Conservation (phyloP, 2,113 vertebrate species). For the Montifringilla adamsi region DNA sequence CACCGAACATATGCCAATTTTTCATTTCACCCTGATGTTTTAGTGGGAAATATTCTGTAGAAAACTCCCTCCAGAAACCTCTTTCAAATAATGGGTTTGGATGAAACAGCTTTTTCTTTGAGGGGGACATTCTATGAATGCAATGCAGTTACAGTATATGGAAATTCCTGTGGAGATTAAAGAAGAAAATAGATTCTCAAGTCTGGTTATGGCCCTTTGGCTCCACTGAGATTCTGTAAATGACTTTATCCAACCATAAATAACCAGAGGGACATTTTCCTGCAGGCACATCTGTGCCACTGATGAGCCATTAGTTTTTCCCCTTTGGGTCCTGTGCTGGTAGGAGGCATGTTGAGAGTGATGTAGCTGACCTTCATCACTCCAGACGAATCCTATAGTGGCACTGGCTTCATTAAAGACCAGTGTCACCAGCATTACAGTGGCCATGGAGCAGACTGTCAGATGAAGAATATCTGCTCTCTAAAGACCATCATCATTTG, state of each 20-base stretch:
- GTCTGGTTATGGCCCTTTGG: constrained; percentile 3
- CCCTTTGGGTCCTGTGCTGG: neutral
- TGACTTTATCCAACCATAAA: constrained; percentile 21
- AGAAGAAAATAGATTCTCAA: constrained; percentile 25
- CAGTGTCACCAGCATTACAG: neutral
- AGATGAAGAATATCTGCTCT: neutral
- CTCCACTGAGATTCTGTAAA: constrained; percentile 2
- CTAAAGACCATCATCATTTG: neutral
- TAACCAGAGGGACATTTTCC: constrained; percentile 29
- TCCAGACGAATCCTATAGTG: neutral
- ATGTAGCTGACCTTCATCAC: constrained; percentile 25
- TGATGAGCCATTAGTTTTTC: constrained; percentile 8
- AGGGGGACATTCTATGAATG: neutral
- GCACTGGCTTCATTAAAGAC: neutral
- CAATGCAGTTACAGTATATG: neutral
- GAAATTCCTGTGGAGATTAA: neutral
- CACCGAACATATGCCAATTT: neutral
- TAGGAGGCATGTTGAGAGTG: neutral
- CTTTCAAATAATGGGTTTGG: neutral
- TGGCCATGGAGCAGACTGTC: neutral
- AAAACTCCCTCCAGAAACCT: neutral
- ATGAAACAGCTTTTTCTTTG: neutral
- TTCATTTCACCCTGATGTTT: neutral
- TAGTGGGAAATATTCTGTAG: neutral
- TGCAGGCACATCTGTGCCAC: neutral